Evolutionary conservation across 2,888 invertebrate genomes (phyloP).

Genomic region (Meta bourneti): DNA sequence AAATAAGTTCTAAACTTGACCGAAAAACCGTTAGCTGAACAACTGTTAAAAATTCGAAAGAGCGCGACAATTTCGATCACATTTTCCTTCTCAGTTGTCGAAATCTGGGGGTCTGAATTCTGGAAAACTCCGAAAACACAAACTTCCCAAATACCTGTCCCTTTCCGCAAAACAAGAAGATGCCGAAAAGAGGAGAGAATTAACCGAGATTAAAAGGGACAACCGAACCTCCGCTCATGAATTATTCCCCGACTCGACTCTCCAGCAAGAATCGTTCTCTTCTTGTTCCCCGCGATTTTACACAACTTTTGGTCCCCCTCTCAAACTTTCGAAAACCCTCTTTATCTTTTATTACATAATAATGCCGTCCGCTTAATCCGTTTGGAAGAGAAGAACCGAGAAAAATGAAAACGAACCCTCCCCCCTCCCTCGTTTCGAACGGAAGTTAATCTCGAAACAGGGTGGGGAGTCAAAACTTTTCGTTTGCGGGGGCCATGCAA

Average conservation of each 20-base stretch:
- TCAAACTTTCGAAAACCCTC: too few relatives aligned
- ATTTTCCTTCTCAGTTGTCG: too few relatives aligned
- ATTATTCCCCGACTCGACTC: not conserved
- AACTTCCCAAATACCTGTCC: too few relatives aligned
- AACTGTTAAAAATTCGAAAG: not conserved
- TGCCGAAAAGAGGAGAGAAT: not conserved
- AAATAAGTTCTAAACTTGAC: too few relatives aligned
- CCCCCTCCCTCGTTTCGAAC: not conserved
- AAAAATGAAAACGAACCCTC: constrained; percentile 35
- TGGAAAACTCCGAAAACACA: too few relatives aligned
- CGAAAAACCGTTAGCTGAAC: too few relatives aligned
- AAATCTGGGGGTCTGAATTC: too few relatives aligned
- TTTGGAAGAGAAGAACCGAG: not conserved
- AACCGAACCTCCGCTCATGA: not conserved
- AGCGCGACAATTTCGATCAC: not conserved
- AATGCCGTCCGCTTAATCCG: constrained; percentile 19
- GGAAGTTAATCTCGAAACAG: constrained; percentile 35
- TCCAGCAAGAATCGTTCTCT: constrained; percentile 15
- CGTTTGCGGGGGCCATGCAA: not conserved
- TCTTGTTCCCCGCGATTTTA: constrained; percentile 15
- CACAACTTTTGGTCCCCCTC: not conserved
- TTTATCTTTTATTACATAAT: not conserved
- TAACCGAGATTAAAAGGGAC: not conserved
- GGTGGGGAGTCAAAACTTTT: constrained; percentile 34
- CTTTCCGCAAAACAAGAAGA: not conserved